A percentile compares a stretch with the other conserved stretches of the same genome.
Conservation (phyloP, 2,888 invertebrate genomes). For the Clanis bilineata region DNA sequence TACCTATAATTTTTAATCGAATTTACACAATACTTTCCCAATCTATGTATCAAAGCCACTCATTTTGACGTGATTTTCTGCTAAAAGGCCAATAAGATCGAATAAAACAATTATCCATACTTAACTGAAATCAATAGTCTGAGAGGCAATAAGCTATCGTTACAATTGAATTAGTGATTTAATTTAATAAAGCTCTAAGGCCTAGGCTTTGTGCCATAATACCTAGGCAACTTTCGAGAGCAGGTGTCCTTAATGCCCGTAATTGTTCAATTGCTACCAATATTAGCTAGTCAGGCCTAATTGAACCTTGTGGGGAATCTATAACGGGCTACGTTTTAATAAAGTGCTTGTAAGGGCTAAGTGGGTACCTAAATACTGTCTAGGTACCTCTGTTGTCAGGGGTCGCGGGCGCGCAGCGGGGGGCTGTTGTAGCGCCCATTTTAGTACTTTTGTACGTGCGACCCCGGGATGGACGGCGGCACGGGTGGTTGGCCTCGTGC, state of each 20-base stretch:
- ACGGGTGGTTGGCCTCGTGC: too few species aligned
- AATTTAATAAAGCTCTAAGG: neutral
- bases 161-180: neutral
- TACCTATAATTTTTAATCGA: too few species aligned
- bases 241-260: neutral
- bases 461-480: too few species aligned
- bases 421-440: too few species aligned
- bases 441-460: too few species aligned
- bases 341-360: neutral
- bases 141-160: neutral
- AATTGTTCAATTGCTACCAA: constrained; percentile 4
- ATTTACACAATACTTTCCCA: too few species aligned
- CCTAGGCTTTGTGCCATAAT: neutral
- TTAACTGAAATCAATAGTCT: neutral
- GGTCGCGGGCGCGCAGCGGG: too few species aligned
- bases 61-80: too few species aligned
- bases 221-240: neutral
- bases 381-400: too few species aligned
- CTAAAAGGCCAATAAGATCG: too few species aligned
- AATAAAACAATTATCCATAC: neutral
- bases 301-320: neutral
- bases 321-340: neutral
- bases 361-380: too few species aligned
- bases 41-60: neutral
- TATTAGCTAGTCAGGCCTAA: constrained; percentile 4